Evolutionary conservation across 1,140 invertebrate species (phyloP).

Genomic region (Drosophila lini): DNA sequence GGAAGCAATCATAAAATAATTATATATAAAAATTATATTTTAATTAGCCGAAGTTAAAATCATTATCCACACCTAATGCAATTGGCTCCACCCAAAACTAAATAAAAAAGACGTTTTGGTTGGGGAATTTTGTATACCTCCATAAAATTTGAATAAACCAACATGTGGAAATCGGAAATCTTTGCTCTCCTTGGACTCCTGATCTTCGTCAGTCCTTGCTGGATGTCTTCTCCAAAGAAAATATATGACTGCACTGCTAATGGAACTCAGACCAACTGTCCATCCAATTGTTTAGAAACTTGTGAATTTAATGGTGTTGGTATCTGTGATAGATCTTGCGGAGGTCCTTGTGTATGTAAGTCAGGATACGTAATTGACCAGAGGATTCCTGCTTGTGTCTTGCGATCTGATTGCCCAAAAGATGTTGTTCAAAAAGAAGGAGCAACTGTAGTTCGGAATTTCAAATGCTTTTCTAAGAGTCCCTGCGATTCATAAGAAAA

Average conservation of each 20-base stretch:
- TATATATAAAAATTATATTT: too few relatives aligned
- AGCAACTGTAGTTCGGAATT: background rate
- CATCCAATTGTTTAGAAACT: constrained; percentile 2
- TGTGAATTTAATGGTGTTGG: background rate
- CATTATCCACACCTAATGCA: too few relatives aligned
- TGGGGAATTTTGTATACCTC: too few relatives aligned
- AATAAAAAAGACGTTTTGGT: too few relatives aligned
- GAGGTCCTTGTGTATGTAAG: constrained; percentile 17
- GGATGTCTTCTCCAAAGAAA: too few relatives aligned
- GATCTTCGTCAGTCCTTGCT: background rate
- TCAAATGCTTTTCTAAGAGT: background rate
- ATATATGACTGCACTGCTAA: background rate
- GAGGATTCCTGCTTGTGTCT: constrained; percentile 1
- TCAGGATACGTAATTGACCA: constrained; percentile 6
- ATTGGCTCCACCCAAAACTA: too few relatives aligned
- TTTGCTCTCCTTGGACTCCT: background rate
- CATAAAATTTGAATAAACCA: too few relatives aligned
- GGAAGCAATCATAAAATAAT: too few relatives aligned
- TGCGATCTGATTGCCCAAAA: constrained; percentile 1
- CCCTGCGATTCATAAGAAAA: background rate
- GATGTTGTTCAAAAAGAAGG: background rate
- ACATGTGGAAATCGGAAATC: background rate
- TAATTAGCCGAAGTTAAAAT: too few relatives aligned
- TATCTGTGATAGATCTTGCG: background rate
- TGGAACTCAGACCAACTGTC: constrained; percentile 2